Base-by-base conservation (phyloP, 2,797 vertebrate genomes). In the Vipera ursinii region DNA sequence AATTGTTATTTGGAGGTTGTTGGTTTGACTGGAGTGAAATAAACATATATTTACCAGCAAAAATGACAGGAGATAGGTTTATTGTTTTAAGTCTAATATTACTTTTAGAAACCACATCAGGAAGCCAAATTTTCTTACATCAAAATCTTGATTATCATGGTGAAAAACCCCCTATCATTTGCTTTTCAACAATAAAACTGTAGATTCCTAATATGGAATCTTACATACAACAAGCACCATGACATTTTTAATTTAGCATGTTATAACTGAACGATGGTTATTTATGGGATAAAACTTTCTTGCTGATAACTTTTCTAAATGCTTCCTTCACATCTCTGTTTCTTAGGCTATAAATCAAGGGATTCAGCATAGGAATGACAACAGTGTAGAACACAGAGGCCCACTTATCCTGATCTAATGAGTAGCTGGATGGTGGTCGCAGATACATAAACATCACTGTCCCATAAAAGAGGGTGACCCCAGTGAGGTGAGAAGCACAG, bases 321-420 rank as follows among this genome's bases (percentile, higher is more conserved):
- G 95, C 95, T 4, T 89, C 91, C 86, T 96, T 97, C 51, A 97
- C 95, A 69, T 97, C 96, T 12, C 86, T 93, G 57, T 96, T 97
- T 24, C 91, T 55, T 88, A 97, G 94, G 94, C 96, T 96, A 88
- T 97, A 97, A 85, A 97, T 96, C 26, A 97, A 32, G 1, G 96
- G 97, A 38, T 97, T 97, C 91, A 97, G 61, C 96, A 95, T 96
- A 48, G 96, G 96, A 13, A 97, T 96, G 78, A 97, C 94, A 53
- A 95, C 14, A 0, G 95, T 96, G 55, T 96, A 96, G 92, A 96
- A 94, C 8, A 96, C 69, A 53, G 96, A 97, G 4, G 96, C 94
- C 94, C 78, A 95, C 91, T 97, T 97, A 87, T 96, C 96, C 63
- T 94, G 94, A 82, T 95, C 92, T 53, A 96, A 88, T 5, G 95